These are phyloP conservation scores for Coilia nasus DNA, from an alignment of 2,797 vertebrate genomes.

Conservation along the genomic window DNA sequence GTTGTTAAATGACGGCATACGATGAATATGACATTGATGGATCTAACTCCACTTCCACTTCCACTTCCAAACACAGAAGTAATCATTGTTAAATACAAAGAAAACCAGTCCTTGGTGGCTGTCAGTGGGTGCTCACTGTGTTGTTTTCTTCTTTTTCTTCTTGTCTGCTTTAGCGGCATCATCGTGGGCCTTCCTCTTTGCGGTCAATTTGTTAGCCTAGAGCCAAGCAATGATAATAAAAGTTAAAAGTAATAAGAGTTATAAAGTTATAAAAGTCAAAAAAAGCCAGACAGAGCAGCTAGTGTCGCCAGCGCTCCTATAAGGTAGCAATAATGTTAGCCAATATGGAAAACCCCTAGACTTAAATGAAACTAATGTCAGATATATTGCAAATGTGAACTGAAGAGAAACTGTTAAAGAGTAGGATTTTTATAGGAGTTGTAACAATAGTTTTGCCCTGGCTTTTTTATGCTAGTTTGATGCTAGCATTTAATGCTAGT, in stretches of 20 bases:
- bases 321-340: too few species aligned
- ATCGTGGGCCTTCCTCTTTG: slow-evolving; percentile 92
- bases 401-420: too few species aligned
- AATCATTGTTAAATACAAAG: slow-evolving; percentile 38
- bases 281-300: too few species aligned
- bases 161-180: slow-evolving; percentile 78
- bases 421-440: too few species aligned
- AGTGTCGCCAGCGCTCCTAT: too few species aligned
- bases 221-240: slow-evolving; percentile 26
- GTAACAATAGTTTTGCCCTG: too few species aligned
- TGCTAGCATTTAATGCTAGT: too few species aligned
- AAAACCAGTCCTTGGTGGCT: slow-evolving; percentile 42
- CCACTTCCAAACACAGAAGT: not conserved
- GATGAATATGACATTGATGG: not conserved
- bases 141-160: slow-evolving; percentile 80
- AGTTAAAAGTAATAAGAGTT: not conserved
- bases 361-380: too few species aligned
- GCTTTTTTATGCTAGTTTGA: too few species aligned
- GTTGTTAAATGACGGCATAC: not conserved
- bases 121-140: slow-evolving; percentile 35
- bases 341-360: too few species aligned
- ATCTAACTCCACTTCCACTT: not conserved
- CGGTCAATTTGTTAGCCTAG: slow-evolving; percentile 91
- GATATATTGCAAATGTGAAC: too few species aligned
- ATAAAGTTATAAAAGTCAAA: too few species aligned